Base-by-base conservation (phyloP, 2,888 invertebrate species). In the Saturnia japonica region DNA sequence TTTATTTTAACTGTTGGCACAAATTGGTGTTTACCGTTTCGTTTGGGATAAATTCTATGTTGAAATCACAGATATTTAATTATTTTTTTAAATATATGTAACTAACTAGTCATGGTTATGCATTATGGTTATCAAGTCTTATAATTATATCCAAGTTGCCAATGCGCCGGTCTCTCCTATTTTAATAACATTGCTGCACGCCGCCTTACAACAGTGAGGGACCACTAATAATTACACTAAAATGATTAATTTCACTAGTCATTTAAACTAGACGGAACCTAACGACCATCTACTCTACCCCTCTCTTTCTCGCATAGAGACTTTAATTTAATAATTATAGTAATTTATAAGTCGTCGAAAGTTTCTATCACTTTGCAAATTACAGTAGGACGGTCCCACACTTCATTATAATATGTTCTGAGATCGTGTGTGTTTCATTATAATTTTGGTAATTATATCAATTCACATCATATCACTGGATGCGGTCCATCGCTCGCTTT, bases 301-400 rank as follows among this genome's bases (percentile, higher is more conserved):
- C 79, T 68, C 60, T 54, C 62, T 16, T 47, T 60, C 71, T 43
- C 68, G 67, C 68, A 60, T 43, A 68, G 60, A 78, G 73, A 79
- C n/a, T n/a, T 81, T 82, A 78, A 77, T 68, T 71, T 73, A 70
- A 70, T 73, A 74, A 75, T 70, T 47, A 68, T 74, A 74, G 71
- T 80, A 78, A 74, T 74, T 83, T 83, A 85, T 87, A 85, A 83
- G 83, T 85, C 85, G 81, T 89, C 85, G 81, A 88, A 86, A 40
- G n/a, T 40, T 64, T 85, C 89, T 92, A 91, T 89, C 88, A 89
- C 88, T 82, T 88, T 88, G 88, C 76, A 88, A 86, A 88, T 84
- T 88, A 91, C 88, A 91, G 86, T 86, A 93, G 93, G 93, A 93
- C 93, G 93, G 93, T 93, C 93, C 93, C 93, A 91, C 91, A 90